A percentile compares a stretch with the other conserved stretches of the same genome.
These are phyloP conservation scores for Tyto alba DNA, from an alignment of 2,113 vertebrate species.

Conservation along the genomic window DNA sequence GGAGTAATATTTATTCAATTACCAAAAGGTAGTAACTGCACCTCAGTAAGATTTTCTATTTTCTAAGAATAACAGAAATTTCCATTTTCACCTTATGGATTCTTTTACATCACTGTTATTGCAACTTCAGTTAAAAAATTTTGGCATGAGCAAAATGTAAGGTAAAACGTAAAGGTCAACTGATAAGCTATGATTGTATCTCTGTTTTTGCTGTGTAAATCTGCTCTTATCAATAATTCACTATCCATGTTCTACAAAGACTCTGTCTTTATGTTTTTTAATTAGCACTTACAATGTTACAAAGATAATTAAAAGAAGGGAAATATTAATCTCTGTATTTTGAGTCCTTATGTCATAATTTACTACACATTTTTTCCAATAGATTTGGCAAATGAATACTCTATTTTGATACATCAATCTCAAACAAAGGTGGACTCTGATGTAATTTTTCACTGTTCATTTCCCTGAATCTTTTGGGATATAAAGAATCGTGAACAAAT, in stretches of 20 bases:
- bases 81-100: background rate
- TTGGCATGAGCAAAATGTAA: background rate
- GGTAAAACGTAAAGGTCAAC: constrained; percentile 4
- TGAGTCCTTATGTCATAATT: background rate
- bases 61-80: background rate
- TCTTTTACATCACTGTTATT: background rate
- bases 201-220: constrained; percentile 1
- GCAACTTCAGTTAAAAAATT: constrained; percentile 2
- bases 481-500: constrained; percentile 70
- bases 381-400: constrained; percentile 3
- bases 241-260: constrained; percentile 27
- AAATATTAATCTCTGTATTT: background rate
- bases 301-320: background rate
- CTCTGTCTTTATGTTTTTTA: background rate
- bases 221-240: constrained; percentile 58
- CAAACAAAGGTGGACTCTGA: constrained; percentile 55
- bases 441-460: constrained; percentile 65
- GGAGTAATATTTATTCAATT: background rate
- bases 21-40: background rate
- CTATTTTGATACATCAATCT: constrained; percentile 30
- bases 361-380: constrained; percentile 25
- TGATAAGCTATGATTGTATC: background rate
- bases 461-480: constrained; percentile 72
- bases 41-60: constrained; percentile 22
- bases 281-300: constrained; percentile 7